A percentile compares a stretch with the other conserved stretches of the same genome.
phyloP scores from a whole-genome alignment of 2,113 vertebrate genomes.

The Elachura formosa region DNA sequence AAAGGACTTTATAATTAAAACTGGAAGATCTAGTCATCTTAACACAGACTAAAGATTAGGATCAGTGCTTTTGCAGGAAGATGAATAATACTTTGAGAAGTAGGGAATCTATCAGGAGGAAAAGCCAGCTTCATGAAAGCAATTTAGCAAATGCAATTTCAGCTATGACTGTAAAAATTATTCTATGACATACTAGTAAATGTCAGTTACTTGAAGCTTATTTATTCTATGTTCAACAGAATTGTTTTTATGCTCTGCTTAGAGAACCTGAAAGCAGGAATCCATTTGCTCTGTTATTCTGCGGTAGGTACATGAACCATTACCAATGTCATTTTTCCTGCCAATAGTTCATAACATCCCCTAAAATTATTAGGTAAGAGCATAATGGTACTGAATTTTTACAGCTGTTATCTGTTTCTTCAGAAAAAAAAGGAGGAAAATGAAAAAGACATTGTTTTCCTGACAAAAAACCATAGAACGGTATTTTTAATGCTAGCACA shows the following conservation, averaged over 20 bases:
- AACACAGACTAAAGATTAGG: background rate
- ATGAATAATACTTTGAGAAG: slow-evolving; percentile 4
- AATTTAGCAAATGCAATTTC: slow-evolving; percentile 27
- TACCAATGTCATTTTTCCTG: background rate
- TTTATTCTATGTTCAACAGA: background rate
- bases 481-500: background rate
- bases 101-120: slow-evolving; percentile 12
- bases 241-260: background rate
- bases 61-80: slow-evolving; percentile 3
- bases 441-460: background rate
- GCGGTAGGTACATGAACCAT: background rate
- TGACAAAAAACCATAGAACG: background rate
- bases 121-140: background rate
- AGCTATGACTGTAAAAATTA: background rate
- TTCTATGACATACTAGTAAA: background rate
- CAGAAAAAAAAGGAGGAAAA: background rate
- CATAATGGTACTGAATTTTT: background rate
- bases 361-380: background rate
- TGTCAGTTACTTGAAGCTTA: background rate
- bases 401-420: background rate
- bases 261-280: background rate
- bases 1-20: slow-evolving; percentile 27
- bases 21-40: slow-evolving; percentile 22
- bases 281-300: background rate
- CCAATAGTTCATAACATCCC: background rate